Conservation (phyloP, 2,797 vertebrate genomes). For the Allobates femoralis region DNA sequence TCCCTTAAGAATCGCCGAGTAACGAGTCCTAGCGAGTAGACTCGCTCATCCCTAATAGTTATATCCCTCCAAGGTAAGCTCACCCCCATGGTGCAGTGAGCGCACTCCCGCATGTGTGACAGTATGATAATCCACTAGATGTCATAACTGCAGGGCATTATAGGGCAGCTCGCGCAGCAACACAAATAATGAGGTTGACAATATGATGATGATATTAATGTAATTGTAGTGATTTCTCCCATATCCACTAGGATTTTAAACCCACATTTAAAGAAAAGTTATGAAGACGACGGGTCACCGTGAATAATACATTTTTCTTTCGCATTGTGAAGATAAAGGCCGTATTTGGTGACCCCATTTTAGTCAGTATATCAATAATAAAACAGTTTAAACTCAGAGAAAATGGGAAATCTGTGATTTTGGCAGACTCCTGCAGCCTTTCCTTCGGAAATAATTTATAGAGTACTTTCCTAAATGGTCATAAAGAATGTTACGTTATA, state of each 20-base stretch:
- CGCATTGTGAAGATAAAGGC: conserved; percentile 19
- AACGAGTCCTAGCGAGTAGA: too few species aligned
- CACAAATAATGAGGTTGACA: too few species aligned
- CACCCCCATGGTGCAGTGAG: too few species aligned
- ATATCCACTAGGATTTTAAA: not conserved
- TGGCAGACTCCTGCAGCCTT: conserved; percentile 53
- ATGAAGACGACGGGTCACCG: conserved; percentile 27
- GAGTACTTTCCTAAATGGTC: conserved; percentile 64
- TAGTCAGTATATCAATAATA: conserved; percentile 45
- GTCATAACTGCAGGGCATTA: too few species aligned
- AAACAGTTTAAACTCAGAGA: conserved; percentile 56
- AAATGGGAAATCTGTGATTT: conserved; percentile 58
- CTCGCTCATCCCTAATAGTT: too few species aligned
- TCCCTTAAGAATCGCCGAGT: too few species aligned
- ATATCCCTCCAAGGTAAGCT: too few species aligned
- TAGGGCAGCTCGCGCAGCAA: too few species aligned
- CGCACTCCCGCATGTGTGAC: too few species aligned
- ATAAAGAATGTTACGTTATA: conserved; percentile 63
- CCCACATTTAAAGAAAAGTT: conserved; percentile 37
- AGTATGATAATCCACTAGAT: too few species aligned
- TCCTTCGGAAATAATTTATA: conserved; percentile 60
- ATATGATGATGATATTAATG: not conserved
- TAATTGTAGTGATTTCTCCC: not conserved
- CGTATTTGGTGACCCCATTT: not conserved
- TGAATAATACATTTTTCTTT: conserved; percentile 53